Evolutionary conservation across 1,140 invertebrate species (phyloP), one percentile per base, ranked within the genome.

Genomic region (Palaemon carinicauda): DNA sequence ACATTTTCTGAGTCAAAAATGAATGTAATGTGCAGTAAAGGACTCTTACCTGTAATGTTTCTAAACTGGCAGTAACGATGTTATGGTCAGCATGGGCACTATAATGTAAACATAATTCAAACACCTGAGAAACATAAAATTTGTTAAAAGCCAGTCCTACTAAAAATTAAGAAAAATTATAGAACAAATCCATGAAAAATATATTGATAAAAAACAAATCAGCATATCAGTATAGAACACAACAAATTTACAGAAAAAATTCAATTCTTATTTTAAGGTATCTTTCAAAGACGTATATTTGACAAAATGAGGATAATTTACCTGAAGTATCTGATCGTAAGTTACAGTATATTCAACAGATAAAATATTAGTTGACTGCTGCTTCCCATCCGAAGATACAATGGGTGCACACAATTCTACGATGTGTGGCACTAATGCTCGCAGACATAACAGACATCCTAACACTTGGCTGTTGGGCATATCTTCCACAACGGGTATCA

Each of bases 41-140:
- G 10, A 5, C 31, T 3, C 77, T 65, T 41, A 89, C 88, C 82
- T 87, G 86, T 17, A 97, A 92, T 33, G 95, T 95, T 92, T 98
- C 97, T 88, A 98, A 92, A 24, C 95, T 93, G 10, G 96, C 93
- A 88, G 96, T 96, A 78, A 96, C 93, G n/a, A 97, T 93, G 92
- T 97, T 97, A 91, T 97, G 96, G 91, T 97, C 95, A 2, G 91
- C 91, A 90, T 95, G 94, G 79, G 94, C 92, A 41, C 94, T 93
- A 91, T 95, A 96, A 90, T 95, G 92, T 24, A 98, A 90, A 90
- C 95, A 95, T n/a, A 97, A 91, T 91, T 97, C 95, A 91, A 96
- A 97, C 21, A 97, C 93, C 94, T 96, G 92, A 4, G 90, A 90
- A 73, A 90, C 82, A 90, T 27, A 56, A 24, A 54, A 87, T 53